Percentiles rank a stretch among this genome's conserved stretches.
These are phyloP conservation scores for Bovichtus diacanthus DNA, from an alignment of 2,797 vertebrate species.

Conservation along the genomic window DNA sequence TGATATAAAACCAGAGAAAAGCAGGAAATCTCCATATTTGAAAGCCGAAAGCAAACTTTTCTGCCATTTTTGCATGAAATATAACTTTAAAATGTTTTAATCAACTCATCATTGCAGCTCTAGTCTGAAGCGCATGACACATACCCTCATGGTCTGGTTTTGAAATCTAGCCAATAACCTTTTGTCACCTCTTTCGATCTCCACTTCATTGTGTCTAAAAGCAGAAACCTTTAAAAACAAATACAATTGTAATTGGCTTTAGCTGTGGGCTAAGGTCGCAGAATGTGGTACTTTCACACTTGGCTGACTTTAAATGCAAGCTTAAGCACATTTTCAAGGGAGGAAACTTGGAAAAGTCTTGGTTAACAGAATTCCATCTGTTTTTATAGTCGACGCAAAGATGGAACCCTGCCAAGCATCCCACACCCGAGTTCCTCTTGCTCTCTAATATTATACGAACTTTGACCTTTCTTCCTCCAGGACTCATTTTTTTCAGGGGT, in stretches of 20 bases:
- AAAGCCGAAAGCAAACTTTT: too few species aligned
- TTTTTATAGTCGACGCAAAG: slow-evolving; percentile 45
- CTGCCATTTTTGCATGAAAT: too few species aligned
- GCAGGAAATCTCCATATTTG: too few species aligned
- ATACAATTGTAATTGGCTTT: slow-evolving; percentile 51
- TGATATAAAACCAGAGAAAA: too few species aligned
- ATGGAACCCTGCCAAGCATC: slow-evolving; percentile 49
- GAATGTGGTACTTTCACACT: slow-evolving; percentile 47
- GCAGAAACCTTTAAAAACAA: slow-evolving; percentile 47
- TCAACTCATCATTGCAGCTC: too few species aligned
- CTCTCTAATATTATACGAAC: slow-evolving; percentile 62
- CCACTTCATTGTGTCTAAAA: slow-evolving; percentile 21
- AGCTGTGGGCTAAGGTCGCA: slow-evolving; percentile 52
- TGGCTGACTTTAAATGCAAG: slow-evolving; percentile 48
- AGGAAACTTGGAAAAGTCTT: slow-evolving; percentile 49
- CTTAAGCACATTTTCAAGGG: slow-evolving; percentile 61
- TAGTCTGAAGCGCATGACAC: slow-evolving; percentile 6
- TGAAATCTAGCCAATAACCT: slow-evolving; percentile 30
- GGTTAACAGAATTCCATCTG: slow-evolving; percentile 42
- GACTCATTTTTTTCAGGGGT: slow-evolving; percentile 43
- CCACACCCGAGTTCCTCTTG: slow-evolving; percentile 19
- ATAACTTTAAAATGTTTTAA: too few species aligned
- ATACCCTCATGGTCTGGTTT: slow-evolving; percentile 34
- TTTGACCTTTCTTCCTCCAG: slow-evolving; percentile 67
- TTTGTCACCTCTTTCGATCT: slow-evolving; percentile 21